phyloP scores from a whole-genome alignment of 2,888 invertebrate species.

The Timema cristinae region DNA sequence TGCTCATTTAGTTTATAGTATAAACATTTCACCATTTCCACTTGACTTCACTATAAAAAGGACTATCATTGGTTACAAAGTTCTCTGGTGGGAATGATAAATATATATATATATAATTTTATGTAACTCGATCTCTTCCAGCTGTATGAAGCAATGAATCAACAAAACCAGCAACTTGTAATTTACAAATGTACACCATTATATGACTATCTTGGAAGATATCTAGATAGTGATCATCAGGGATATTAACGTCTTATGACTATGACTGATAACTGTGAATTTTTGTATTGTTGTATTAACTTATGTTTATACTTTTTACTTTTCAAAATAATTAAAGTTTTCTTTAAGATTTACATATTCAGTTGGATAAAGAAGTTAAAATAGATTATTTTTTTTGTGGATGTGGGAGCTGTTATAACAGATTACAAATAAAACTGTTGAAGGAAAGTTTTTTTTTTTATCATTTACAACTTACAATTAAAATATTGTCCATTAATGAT shows the following conservation, averaged over 20 bases:
- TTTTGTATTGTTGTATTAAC: conserved; percentile 19
- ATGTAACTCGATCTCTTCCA: too few relatives aligned
- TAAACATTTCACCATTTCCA: too few relatives aligned
- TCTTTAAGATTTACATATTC: conserved; percentile 2
- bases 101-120: too few relatives aligned
- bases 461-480: background rate
- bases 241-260: conserved; percentile 28
- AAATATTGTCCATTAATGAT: background rate
- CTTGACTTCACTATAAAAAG: too few relatives aligned
- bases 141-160: too few relatives aligned
- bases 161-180: too few relatives aligned
- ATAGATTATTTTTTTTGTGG: conserved; percentile 27
- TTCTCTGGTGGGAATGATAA: too few relatives aligned
- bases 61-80: too few relatives aligned
- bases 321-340: conserved; percentile 3
- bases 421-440: conserved; percentile 32
- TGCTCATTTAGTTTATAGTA: too few relatives aligned
- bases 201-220: too few relatives aligned
- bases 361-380: background rate
- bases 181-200: too few relatives aligned
- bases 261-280: conserved; percentile 27
- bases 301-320: conserved; percentile 16
- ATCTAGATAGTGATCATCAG: conserved; percentile 23
- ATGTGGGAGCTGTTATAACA: conserved; percentile 31
- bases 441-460: conserved; percentile 18